Evolutionary conservation across 2,113 vertebrate species (phyloP), one percentile per base, ranked within the genome.

Genomic region (Petroica traversi): DNA sequence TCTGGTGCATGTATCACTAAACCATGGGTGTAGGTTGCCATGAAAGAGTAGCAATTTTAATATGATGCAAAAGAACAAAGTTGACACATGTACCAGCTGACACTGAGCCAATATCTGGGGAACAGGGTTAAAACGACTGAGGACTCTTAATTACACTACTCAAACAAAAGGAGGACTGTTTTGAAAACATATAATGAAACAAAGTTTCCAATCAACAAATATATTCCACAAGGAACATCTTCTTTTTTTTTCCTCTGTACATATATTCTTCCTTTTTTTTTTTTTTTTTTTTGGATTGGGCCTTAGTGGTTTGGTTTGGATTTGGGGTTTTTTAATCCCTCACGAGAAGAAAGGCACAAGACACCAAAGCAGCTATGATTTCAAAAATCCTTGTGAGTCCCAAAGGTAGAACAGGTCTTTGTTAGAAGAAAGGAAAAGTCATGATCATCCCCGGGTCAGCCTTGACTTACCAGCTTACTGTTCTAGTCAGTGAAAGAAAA

Each of bases 1-100:
- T n/a, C 19, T 23, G 15, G 4, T 25, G 3, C 0, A 0, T 36
- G 0, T 7, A 3, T 58, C 34, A 11, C 25, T 23, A 41, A 64
- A 14, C 9, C 33, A 12, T 46, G 6, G 8, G 3, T 31, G 19
- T 4, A 5, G 0, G 0, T 69, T 58, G 38, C 52, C 55, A 1
- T 23, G 36, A 26, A 31, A 45, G 9, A 29, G 33, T 18, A 28
- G 15, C 18, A 8, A 31, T 17, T 22, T 33, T 19, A 28, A 26
- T 4, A 5, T 1, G 15, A 34, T 13, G 6, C 19, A 49, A 36
- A 51, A 33, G 23, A 64, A 6, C 9, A 5, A 57, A 26, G 17
- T 1, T 72, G 22, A 12, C 8, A 0, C 1, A 0, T 2, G 14
- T 16, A 11, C 33, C 61, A 25, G 1, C 17, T 17, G 28, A 22